These are phyloP conservation scores for Pleuronectes platessa DNA, from an alignment of 2,113 vertebrate species.

Conservation along the genomic window DNA sequence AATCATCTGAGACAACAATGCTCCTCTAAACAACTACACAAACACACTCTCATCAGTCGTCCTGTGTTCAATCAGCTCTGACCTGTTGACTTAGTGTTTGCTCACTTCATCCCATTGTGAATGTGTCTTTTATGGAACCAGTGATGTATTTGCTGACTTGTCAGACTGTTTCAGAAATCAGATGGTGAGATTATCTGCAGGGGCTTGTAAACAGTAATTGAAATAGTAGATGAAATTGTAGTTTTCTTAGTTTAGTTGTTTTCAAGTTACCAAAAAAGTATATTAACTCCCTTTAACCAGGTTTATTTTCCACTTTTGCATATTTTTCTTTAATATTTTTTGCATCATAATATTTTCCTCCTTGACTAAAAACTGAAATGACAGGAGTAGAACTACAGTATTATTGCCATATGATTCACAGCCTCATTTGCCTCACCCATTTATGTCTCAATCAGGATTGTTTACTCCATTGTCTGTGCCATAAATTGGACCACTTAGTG, in stretches of 20 bases:
- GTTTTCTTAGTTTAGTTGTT: background rate
- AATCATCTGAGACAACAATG: slow-evolving; percentile 62
- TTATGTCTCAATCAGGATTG: slow-evolving; percentile 57
- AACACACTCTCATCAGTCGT: slow-evolving; percentile 52
- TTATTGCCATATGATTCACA: slow-evolving; percentile 18
- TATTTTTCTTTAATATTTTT: background rate
- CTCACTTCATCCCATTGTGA: slow-evolving; percentile 37
- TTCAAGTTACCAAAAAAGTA: background rate
- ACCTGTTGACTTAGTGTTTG: slow-evolving; percentile 61
- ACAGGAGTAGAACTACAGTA: background rate
- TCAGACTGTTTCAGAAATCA: slow-evolving; percentile 31
- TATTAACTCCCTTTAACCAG: background rate
- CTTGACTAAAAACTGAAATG: background rate
- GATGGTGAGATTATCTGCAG: slow-evolving; percentile 26
- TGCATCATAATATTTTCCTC: background rate
- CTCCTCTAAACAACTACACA: slow-evolving; percentile 69
- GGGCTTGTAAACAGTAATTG: slow-evolving; percentile 38
- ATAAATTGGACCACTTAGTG: slow-evolving; percentile 61
- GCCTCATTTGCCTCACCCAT: slow-evolving; percentile 31
- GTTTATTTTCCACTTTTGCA: background rate
- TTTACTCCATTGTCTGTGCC: slow-evolving; percentile 61
- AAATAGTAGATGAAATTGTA: background rate
- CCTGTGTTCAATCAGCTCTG: slow-evolving; percentile 55
- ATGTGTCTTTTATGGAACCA: slow-evolving; percentile 16
- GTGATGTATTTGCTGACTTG: slow-evolving; percentile 44